Conservation (phyloP, 2,113 vertebrate species). For the Hymenochirus boettgeri region DNA sequence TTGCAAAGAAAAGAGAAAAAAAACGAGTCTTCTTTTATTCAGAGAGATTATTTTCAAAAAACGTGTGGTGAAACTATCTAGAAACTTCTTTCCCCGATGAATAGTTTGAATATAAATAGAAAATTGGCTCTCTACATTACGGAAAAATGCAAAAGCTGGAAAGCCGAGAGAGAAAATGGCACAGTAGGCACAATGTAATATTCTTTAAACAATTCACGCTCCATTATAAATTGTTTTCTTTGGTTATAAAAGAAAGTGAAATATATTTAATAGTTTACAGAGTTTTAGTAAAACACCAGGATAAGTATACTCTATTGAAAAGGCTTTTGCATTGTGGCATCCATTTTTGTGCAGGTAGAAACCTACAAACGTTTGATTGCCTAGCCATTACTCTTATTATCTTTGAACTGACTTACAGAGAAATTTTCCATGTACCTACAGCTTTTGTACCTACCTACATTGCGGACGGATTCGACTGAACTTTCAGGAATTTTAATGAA, state of each 20-base stretch:
- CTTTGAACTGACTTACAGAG: too few relatives aligned
- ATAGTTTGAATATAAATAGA: conserved; percentile 24
- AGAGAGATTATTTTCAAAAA: conserved; percentile 30
- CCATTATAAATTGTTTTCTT: not conserved
- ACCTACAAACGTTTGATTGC: too few relatives aligned
- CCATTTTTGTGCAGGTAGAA: too few relatives aligned
- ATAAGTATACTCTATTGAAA: too few relatives aligned
- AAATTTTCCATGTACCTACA: too few relatives aligned
- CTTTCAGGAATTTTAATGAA: too few relatives aligned
- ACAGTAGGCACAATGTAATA: not conserved
- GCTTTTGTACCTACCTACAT: too few relatives aligned
- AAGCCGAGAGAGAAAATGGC: not conserved
- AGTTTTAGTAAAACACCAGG: too few relatives aligned
- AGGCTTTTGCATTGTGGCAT: too few relatives aligned
- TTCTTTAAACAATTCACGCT: not conserved
- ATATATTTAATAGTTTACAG: too few relatives aligned
- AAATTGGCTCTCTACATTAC: conserved; percentile 6
- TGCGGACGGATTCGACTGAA: too few relatives aligned
- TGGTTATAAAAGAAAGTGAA: not conserved
- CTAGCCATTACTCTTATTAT: too few relatives aligned
- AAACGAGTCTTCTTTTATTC: conserved; percentile 22
- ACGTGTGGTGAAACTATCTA: conserved; percentile 7
- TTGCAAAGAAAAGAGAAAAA: conserved; percentile 6
- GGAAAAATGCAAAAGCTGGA: not conserved
- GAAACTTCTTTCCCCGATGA: conserved; percentile 10